phyloP scores from a whole-genome alignment of 1,140 invertebrate genomes.

The Dreissena polymorpha region DNA sequence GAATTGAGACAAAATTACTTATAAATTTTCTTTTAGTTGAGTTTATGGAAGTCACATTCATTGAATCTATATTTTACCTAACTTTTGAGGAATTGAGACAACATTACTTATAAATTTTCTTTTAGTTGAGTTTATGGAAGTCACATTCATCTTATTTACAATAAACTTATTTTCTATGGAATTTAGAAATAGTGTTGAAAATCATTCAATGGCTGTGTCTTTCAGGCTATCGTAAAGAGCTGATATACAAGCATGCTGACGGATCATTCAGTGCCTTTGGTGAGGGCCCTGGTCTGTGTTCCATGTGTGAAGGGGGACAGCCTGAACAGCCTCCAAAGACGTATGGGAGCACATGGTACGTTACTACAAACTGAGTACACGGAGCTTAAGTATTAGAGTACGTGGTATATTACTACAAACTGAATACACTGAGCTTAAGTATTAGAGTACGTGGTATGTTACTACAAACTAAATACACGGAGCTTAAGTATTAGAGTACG shows the following conservation, averaged over 20 bases:
- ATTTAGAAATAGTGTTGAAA: no score
- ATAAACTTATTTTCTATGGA: no score
- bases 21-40: no score
- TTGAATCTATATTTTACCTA: no score
- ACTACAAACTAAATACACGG: no score
- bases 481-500: conserved; percentile 87
- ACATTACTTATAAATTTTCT: no score
- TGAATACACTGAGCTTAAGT: conserved; percentile 56
- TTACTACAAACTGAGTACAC: neutral
- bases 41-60: no score
- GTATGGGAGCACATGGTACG: conserved; percentile 89
- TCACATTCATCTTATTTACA: no score
- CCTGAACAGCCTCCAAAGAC: conserved; percentile 77
- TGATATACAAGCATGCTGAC: conserved; percentile 92
- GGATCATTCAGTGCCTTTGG: conserved; percentile 97
- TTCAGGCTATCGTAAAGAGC: conserved; percentile 87
- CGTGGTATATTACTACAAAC: conserved; percentile 82
- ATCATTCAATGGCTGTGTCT: neutral
- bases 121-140: no score
- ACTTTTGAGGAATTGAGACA: no score
- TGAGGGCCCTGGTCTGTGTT: conserved; percentile 8
- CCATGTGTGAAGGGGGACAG: neutral
- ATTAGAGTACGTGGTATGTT: conserved; percentile 89
- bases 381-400: conserved; percentile 85
- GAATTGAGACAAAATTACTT: no score